Evolutionary conservation across 1,140 invertebrate genomes (phyloP).

Genomic region (Lordiphosa stackelbergi): DNA sequence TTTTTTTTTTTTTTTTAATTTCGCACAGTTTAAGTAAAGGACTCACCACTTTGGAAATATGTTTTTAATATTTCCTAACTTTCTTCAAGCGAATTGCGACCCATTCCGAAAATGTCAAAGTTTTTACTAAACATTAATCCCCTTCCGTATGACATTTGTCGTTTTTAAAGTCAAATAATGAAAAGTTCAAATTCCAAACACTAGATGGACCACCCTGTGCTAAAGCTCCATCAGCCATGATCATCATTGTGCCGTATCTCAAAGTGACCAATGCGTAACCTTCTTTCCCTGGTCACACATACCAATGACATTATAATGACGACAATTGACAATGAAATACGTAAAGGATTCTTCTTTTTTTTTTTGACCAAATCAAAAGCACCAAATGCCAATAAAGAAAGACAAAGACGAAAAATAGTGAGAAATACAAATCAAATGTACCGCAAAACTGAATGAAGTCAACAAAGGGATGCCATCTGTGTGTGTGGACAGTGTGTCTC

Average conservation of each 20-base stretch:
- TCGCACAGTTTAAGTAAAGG: too few relatives aligned
- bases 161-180: too few relatives aligned
- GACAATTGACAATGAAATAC: constrained; percentile 43
- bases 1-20: too few relatives aligned
- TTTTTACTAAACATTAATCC: too few relatives aligned
- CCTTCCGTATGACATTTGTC: too few relatives aligned
- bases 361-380: constrained; percentile 31
- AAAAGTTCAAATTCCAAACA: too few relatives aligned
- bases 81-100: too few relatives aligned
- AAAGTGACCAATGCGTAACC: constrained; percentile 20
- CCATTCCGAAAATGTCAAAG: too few relatives aligned
- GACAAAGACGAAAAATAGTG: constrained; percentile 24
- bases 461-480: constrained; percentile 58
- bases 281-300: constrained; percentile 31
- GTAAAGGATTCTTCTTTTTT: constrained; percentile 30
- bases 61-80: too few relatives aligned
- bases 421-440: constrained; percentile 72
- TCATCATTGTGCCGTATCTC: constrained; percentile 3
- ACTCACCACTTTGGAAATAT: too few relatives aligned
- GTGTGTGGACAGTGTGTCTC: constrained; percentile 1
- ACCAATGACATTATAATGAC: constrained; percentile 62
- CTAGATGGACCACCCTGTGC: too few relatives aligned
- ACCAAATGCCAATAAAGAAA: constrained; percentile 50
- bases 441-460: constrained; percentile 73
- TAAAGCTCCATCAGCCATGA: neutral